Base-by-base conservation (phyloP, 2,113 vertebrate genomes). In the Myotis lucifugus region DNA sequence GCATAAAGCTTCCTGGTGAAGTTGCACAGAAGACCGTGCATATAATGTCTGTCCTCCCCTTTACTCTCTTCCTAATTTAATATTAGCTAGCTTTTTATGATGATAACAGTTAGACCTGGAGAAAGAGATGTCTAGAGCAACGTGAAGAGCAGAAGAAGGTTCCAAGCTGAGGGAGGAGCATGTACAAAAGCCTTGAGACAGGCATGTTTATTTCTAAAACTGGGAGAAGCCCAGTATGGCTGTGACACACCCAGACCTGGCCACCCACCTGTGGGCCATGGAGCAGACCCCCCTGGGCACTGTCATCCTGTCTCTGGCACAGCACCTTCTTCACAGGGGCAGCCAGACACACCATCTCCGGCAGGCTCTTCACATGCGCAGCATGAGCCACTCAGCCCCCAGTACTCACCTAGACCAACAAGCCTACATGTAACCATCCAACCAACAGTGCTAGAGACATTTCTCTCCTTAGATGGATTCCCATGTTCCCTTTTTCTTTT, bases 261-360 rank as follows among this genome's bases (percentile, higher is more conserved):
- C 14, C 1, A 1, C 17, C 32, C 34, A 37, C 34, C 5, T 40
- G 21, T 3, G 37, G 8, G 7, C 46, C 8, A 2, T 56, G 23
- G 2, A 37, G 19, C 6, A 50, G 56, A 74, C 19, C 13, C 37
- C 17, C 27, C 25, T 50, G 52, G 72, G 17, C 2, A 12, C 61
- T 21, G 32, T 23, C 66, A 15, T 48, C 5, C 14, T 11, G 5
- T 32, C 11, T 40, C 29, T 50, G 23, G 10, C 3, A 46, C 40
- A 40, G 15, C 8, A 17, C 1, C 4, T 48, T 91, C 3, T 0
- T 21, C 72, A 56, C 5, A 37, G 40, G 67, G n/a, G 6, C 11
- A 50, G 21, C 5, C 61, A 37, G 19, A 64, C 4, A 8, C 4
- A 9, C 25, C 17, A 10, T 67, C 70, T 64, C 48, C 1, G 32